Evolutionary conservation across 2,888 invertebrate genomes (phyloP), one percentile per base, ranked within the genome.

Genomic region (Philonicus albiceps): DNA sequence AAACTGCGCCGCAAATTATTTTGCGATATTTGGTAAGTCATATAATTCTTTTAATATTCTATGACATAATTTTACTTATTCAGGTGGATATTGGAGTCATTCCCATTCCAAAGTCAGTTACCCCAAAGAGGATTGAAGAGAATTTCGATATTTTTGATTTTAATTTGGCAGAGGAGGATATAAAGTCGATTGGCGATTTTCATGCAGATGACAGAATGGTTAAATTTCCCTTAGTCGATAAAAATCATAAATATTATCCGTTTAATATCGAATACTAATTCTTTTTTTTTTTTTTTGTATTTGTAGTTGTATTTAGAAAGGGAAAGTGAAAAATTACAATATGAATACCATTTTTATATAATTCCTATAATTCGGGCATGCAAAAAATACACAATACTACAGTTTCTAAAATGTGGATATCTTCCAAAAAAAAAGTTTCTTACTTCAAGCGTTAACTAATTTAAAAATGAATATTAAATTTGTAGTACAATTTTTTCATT

Each of bases 1-100:
- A 96, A 91, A 93, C 93, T 1, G 90, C 94, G 0, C 94, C 96
- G 0, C 96, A 97, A 91, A 93, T 97, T 2, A 93, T 96, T 30
- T 93, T 96, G 64, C 94, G 95, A 91, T 92, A 91, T 89, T 89
- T 92, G 90, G 92, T 91, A 89, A 55, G n/a, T 92, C 92, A 0
- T 16, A 72, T 43, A 13, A 30, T 43, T 40, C n/a, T 30, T 19
- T 27, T 11, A 37, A 76, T 78, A 8, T 43, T 22, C 0, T 49
- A 11, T 22, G 2, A 27, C 8, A 37, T 11, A 1, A 43, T 40
- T 78, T 27, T 40, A 5, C 22, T 37, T 83, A 53, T 72, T n/a
- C 19, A 94, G 94, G 90, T 94, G 49, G 93, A 95, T 88, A 90
- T 93, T 78, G 93, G 93, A 22, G 89, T 93, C 0, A 92, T 94